Evolutionary conservation across 1,140 invertebrate species (phyloP), one percentile per base, ranked within the genome.

Genomic region (Apis dorsata): DNA sequence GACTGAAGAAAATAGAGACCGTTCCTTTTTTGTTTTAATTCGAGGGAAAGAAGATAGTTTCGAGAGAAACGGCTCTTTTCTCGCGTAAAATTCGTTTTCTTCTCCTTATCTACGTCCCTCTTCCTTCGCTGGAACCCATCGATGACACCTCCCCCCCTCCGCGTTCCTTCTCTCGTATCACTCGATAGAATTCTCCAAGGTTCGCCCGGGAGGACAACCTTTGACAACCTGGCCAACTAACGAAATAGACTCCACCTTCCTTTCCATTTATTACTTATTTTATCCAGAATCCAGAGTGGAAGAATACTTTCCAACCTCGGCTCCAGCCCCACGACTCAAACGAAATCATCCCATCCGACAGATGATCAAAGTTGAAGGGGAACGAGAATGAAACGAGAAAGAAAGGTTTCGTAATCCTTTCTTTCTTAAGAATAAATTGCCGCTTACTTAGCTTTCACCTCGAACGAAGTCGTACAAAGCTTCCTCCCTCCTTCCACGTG

Each of bases 31-130:
- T 44, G n/a, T n/a, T 44, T 34, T 44, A 44, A 44, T 44, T 44
- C 34, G 34, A 44, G 5, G 34, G 4, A 34, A 3, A 34, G 34
- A 34, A 34, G 2, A 3, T 24, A 24, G 24, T 24, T 24, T 24
- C 24, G 2, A 34, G 4, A 5, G 34, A 44, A 44, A 44, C 34
- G 34, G 53, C 70, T 53, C 80, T 66, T 78, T 86, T 79, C 55
- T 69, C 63, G 65, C 76, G 34, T 72, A 86, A 84, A 87, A 87
- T 87, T 87, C 83, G 79, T 85, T 87, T 87, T 69, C 55, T 17
- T 49, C 59, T 51, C 62, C 75, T 83, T 82, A 85, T 88, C 77
- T 84, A 87, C 75, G 73, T 88, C 83, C 76, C 69, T 81, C 77
- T 75, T 76, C 70, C 79, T 75, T 76, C 70, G 82, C 69, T 55